Evolutionary conservation across 64 coral and sea anemone species (phyloP).

Genomic region (Trachythela sp.): DNA sequence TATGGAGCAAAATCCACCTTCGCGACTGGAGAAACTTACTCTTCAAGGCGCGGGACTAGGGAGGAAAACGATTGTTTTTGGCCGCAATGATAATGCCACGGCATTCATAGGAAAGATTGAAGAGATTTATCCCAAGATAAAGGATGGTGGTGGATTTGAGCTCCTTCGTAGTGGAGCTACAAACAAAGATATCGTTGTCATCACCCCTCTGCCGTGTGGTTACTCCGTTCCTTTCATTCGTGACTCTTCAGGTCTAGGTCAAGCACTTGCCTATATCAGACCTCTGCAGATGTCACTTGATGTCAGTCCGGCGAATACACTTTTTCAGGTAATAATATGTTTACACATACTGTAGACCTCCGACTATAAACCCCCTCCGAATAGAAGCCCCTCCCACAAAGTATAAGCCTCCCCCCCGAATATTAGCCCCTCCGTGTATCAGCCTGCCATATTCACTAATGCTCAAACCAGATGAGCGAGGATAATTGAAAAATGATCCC

Average conservation of each 20-base stretch:
- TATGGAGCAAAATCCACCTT: background rate
- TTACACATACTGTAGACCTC: too few relatives aligned
- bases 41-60: slow-evolving; percentile 35
- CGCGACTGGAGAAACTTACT: slow-evolving; percentile 14
- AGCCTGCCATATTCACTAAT: too few relatives aligned
- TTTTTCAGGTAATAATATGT: slow-evolving; percentile 8
- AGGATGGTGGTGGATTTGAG: slow-evolving; percentile 33
- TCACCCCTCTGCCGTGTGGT: slow-evolving; percentile 23
- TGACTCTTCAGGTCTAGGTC: slow-evolving; percentile 40
- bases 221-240: slow-evolving; percentile 26
- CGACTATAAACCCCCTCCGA: too few relatives aligned
- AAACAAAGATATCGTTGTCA: slow-evolving; percentile 30
- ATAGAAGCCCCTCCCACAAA: too few relatives aligned
- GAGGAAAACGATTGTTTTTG: slow-evolving; percentile 29
- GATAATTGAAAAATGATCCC: too few relatives aligned
- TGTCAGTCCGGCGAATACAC: background rate
- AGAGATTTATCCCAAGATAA: slow-evolving; percentile 26
- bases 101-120: slow-evolving; percentile 20
- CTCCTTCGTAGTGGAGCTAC: slow-evolving; percentile 25
- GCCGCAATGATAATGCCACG: slow-evolving; percentile 3
- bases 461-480: too few relatives aligned
- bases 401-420: too few relatives aligned
- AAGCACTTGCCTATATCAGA: slow-evolving; percentile 33
- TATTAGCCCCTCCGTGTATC: too few relatives aligned
- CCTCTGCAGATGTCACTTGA: slow-evolving; percentile 24